Evolutionary conservation across 2,888 invertebrate species (phyloP), one percentile per base, ranked within the genome.

Genomic region (Globia sparganii): DNA sequence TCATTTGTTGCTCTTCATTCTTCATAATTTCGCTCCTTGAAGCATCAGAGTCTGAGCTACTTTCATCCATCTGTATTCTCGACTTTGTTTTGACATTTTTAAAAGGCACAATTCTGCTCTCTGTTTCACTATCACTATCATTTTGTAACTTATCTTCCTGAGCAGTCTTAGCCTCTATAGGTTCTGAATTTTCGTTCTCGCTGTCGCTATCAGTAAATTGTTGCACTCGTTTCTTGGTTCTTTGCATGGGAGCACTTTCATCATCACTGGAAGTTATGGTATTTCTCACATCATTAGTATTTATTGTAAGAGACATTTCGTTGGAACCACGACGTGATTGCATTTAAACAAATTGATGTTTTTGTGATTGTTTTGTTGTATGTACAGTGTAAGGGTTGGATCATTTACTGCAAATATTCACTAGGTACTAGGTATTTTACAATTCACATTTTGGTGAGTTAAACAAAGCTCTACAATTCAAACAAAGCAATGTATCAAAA

Each of bases 161-260:
- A 75, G 28, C 53, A 8, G 68, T 34, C 11, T 40, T 34, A 70
- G 49, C 70, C 2, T 46, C 62, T 40, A 25, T 49, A 64, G 3
- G 34, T 43, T 53, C 71, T 25, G 58, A 86, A 69, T 87, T 87
- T 28, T 92, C 91, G n/a, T 68, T 85, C 25, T 94, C 95, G 85
- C 90, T 93, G 40, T 93, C 94, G 80, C 94, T 94, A 49, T 94
- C 93, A 31, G 93, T 91, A 84, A 95, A 91, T 11, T 86, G 81
- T 64, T 91, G 90, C 0, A 92, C 34, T 67, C 91, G 91, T 87
- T 90, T 94, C 70, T 88, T 93, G 4, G 69, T 58, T 28, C 86
- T 89, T 65, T 78, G 86, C 25, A 86, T 71, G 4, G 86, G 83
- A 11, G 81, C 88, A 40, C 84, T 87, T 65, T 91, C 91, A 62